Percentiles rank a stretch among this genome's conserved stretches.
Conservation (phyloP, 1,140 invertebrate species). For the Drosophila lacertosa region DNA sequence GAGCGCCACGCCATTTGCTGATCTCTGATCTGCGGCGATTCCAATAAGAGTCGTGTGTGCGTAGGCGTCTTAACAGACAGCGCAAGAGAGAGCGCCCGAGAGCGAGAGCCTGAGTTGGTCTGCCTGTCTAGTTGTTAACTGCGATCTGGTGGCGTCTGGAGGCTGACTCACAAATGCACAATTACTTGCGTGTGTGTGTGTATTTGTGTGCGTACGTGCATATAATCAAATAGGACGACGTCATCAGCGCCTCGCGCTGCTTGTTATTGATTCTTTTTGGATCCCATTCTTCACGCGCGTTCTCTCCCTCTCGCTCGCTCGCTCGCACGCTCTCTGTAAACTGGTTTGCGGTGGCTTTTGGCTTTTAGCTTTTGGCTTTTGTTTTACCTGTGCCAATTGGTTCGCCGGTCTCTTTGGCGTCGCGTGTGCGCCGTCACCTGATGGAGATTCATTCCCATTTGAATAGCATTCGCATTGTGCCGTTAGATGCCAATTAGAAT, state of each 20-base stretch:
- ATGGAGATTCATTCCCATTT: conserved; percentile 20
- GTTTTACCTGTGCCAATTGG: conserved; percentile 18
- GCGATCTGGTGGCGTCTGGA: conserved; percentile 35
- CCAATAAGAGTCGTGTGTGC: conserved; percentile 20
- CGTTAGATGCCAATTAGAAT: conserved; percentile 65
- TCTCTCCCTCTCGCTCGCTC: background rate
- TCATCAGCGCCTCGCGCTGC: conserved; percentile 27
- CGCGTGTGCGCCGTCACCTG: conserved; percentile 53
- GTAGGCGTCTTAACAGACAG: conserved; percentile 25
- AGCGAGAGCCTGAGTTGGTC: background rate
- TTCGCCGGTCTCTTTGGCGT: conserved; percentile 59
- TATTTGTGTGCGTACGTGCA: conserved; percentile 7
- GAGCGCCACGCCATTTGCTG: background rate
- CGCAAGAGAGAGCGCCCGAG: background rate
- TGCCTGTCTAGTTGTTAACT: conserved; percentile 16
- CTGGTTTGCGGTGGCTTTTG: conserved; percentile 34
- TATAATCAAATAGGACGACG: conserved; percentile 39
- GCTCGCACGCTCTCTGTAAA: conserved; percentile 4
- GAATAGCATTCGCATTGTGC: conserved; percentile 31
- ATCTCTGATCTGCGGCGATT: conserved; percentile 14
- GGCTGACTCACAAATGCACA: conserved; percentile 35
- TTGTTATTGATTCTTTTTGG: conserved; percentile 30
- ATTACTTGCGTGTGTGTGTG: background rate
- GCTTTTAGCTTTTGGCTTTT: conserved; percentile 4
- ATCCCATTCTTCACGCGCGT: background rate